Evolutionary conservation across 2,888 invertebrate genomes (phyloP).

Genomic region (Zygogramma bicolorata): DNA sequence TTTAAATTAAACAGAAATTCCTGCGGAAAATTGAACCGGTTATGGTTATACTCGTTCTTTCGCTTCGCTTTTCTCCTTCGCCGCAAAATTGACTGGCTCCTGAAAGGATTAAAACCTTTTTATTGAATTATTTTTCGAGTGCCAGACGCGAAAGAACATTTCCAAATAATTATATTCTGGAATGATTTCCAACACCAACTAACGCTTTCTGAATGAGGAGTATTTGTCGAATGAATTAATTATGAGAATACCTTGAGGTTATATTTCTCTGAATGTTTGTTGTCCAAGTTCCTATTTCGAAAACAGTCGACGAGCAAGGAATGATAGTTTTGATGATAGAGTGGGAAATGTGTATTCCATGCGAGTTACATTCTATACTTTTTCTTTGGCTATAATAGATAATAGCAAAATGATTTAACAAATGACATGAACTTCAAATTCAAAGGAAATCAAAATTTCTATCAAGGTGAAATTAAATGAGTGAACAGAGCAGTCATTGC

Average conservation of each 20-base stretch:
- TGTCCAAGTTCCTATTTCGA: too few relatives aligned
- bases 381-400: too few relatives aligned
- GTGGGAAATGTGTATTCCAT: too few relatives aligned
- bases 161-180: background rate
- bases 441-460: too few relatives aligned
- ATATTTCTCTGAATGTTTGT: too few relatives aligned
- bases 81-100: background rate
- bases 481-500: too few relatives aligned
- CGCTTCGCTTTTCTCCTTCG: background rate
- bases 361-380: too few relatives aligned
- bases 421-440: too few relatives aligned
- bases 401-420: too few relatives aligned
- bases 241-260: background rate
- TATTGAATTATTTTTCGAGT: background rate
- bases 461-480: too few relatives aligned
- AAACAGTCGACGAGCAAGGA: too few relatives aligned
- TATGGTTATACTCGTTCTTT: background rate
- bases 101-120: background rate
- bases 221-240: background rate
- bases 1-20: constrained; percentile 4
- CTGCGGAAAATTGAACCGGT: constrained; percentile 4
- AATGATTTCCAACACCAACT: background rate
- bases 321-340: too few relatives aligned
- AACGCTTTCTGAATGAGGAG: background rate
- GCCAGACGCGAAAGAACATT: background rate